Percentiles rank a stretch among this genome's conserved stretches.
Conservation (phyloP, 2,888 invertebrate species). For the Branchinecta sandiegonensis region DNA sequence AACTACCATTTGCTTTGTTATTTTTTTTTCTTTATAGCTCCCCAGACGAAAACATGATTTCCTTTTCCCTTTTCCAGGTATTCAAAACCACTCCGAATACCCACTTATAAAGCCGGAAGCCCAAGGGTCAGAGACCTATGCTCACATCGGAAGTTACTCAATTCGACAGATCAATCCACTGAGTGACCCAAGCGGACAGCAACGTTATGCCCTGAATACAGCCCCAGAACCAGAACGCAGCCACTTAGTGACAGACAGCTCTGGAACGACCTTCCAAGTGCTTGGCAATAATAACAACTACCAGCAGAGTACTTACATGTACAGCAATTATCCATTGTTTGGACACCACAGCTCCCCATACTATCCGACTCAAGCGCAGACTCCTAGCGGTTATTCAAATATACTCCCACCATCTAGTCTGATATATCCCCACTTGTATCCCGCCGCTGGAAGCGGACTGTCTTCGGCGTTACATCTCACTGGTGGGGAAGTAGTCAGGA, state of each 20-base stretch:
- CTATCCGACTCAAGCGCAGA: not conserved
- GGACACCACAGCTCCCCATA: constrained; percentile 3
- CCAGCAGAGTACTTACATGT: constrained; percentile 9
- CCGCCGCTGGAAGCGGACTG: not conserved
- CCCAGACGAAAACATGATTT: too few species aligned
- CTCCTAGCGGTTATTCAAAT: not conserved
- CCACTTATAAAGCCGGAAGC: constrained; percentile 10
- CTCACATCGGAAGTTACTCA: not conserved
- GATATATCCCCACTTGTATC: constrained; percentile 6
- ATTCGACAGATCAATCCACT: not conserved
- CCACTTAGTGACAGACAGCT: not conserved
- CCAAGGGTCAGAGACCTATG: not conserved
- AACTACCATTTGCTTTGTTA: too few species aligned
- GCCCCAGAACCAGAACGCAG: not conserved
- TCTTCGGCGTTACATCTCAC: not conserved
- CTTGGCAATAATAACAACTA: constrained; percentile 16
- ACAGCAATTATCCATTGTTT: constrained; percentile 5
- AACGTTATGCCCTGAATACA: constrained; percentile 1
- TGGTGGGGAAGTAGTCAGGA: not conserved
- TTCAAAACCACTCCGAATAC: constrained; percentile 1
- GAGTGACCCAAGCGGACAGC: constrained; percentile 13
- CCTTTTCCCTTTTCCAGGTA: not conserved
- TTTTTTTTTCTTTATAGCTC: too few species aligned
- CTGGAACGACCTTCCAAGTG: constrained; percentile 8
- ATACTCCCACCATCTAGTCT: constrained; percentile 12